phyloP scores from a whole-genome alignment of 2,888 invertebrate species.

The Platypus cylindrus region DNA sequence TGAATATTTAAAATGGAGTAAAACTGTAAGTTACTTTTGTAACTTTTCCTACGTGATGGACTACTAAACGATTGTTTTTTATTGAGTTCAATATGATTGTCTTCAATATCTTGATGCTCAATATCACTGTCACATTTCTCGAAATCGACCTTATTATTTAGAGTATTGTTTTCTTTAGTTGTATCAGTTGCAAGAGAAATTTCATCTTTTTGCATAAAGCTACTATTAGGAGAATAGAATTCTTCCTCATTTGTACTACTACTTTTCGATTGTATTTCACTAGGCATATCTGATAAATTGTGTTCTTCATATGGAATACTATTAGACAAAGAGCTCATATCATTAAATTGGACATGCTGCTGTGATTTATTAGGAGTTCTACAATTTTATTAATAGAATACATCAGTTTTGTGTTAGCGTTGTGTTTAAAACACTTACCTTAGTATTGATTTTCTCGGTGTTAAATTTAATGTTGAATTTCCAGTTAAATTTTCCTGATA shows the following conservation, averaged over 20 bases:
- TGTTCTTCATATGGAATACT: too few species aligned
- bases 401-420: too few species aligned
- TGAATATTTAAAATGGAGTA: background rate
- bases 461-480: conserved; percentile 17
- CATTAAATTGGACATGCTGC: conserved; percentile 14
- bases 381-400: conserved; percentile 1
- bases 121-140: too few species aligned
- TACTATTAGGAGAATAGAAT: conserved; percentile 22
- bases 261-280: conserved; percentile 2
- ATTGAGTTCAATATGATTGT: too few species aligned
- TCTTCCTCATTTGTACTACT: conserved; percentile 16
- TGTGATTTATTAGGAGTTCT: conserved; percentile 11
- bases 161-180: too few species aligned
- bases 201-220: too few species aligned
- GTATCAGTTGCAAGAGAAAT: too few species aligned
- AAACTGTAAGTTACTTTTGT: conserved; percentile 25
- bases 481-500: conserved; percentile 12
- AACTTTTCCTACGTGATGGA: conserved; percentile 25
- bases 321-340: conserved; percentile 7
- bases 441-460: conserved; percentile 22
- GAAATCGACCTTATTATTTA: too few species aligned
- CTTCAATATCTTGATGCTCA: too few species aligned
- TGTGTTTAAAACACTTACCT: conserved; percentile 10
- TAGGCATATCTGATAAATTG: background rate
- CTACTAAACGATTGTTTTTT: conserved; percentile 18